Evolutionary conservation across 1,140 invertebrate species (phyloP).

Genomic region (Atta colombica): DNA sequence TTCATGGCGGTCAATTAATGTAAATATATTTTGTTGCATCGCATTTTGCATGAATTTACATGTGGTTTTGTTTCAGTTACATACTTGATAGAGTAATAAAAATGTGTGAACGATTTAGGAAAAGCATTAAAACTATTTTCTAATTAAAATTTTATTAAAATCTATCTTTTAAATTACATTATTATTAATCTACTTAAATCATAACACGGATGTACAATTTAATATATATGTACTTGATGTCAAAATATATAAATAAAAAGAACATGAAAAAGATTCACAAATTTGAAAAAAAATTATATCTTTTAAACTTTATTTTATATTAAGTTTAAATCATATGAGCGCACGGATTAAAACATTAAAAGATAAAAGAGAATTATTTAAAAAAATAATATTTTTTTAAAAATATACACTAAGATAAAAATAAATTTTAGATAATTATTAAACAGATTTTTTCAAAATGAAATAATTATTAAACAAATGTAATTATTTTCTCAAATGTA

Average conservation of each 20-base stretch:
- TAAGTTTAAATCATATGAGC: neutral
- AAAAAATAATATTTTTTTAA: neutral
- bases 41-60: constrained; percentile 37
- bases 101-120: neutral
- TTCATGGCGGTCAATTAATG: constrained; percentile 32
- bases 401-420: too few species aligned
- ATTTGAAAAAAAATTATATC: neutral
- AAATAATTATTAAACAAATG: neutral
- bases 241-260: too few species aligned
- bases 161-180: neutral
- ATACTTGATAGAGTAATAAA: neutral
- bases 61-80: neutral
- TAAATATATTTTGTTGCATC: constrained; percentile 42
- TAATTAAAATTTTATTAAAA: neutral
- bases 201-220: neutral
- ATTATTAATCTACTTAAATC: neutral
- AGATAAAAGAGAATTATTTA: neutral
- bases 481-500: neutral
- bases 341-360: neutral
- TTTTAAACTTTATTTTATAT: neutral
- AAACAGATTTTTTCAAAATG: neutral
- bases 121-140: neutral
- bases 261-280: neutral
- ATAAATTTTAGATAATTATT: neutral
- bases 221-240: neutral